Conservation (phyloP, 2,797 vertebrate genomes). For the Pipistrellus pipistrellus region DNA sequence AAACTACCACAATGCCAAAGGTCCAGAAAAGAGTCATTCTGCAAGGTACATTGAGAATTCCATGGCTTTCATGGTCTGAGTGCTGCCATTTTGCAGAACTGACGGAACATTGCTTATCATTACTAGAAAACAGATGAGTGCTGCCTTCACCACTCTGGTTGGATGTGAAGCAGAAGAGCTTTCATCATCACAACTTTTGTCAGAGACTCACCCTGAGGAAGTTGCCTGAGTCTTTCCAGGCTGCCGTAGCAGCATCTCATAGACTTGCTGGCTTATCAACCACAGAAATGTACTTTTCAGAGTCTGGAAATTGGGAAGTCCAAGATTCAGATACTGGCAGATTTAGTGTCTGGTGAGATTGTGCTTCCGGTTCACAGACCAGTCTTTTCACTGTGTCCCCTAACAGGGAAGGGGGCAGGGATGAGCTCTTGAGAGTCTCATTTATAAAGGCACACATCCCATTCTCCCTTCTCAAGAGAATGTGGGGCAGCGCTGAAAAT, state of each 20-base stretch:
- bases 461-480: neutral
- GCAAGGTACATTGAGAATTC: neutral
- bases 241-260: neutral
- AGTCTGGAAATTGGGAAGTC: neutral
- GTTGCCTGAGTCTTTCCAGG: neutral
- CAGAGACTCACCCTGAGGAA: neutral
- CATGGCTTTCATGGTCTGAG: neutral
- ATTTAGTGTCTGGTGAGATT: neutral
- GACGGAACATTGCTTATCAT: neutral
- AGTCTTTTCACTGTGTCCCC: neutral
- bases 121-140: neutral
- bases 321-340: neutral
- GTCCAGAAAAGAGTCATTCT: neutral
- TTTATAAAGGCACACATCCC: neutral
- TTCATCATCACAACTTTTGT: neutral
- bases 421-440: neutral
- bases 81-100: neutral
- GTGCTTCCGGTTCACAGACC: neutral
- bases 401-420: neutral
- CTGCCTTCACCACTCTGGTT: neutral
- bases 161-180: neutral
- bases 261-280: neutral
- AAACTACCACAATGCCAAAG: neutral
- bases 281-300: neutral
- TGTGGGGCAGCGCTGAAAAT: neutral